Conservation (phyloP, 1,140 invertebrate species). For the Cyclina sinensis region DNA sequence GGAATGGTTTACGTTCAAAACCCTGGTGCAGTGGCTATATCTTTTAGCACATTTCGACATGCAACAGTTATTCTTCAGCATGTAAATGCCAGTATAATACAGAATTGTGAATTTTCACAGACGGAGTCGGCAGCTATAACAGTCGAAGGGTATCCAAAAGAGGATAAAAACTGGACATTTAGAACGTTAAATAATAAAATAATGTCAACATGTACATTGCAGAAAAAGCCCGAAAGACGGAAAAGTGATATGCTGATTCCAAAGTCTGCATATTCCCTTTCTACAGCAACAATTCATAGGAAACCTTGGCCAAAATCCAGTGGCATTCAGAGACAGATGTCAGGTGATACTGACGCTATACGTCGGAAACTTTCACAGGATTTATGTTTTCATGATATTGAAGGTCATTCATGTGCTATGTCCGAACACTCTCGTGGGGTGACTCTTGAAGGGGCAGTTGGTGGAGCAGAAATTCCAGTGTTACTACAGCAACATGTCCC, state of each 20-base stretch:
- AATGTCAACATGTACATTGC: slow-evolving; percentile 61
- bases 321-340: slow-evolving; percentile 12
- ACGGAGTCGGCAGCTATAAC: slow-evolving; percentile 80
- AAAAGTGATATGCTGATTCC: slow-evolving; percentile 52
- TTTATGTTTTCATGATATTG: slow-evolving; percentile 36
- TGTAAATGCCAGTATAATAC: slow-evolving; percentile 79
- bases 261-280: slow-evolving; percentile 71
- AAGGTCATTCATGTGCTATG: slow-evolving; percentile 33
- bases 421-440: not conserved
- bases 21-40: slow-evolving; percentile 79
- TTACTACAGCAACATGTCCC: not conserved
- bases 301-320: slow-evolving; percentile 67
- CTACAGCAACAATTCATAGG: slow-evolving; percentile 70
- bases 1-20: slow-evolving; percentile 81
- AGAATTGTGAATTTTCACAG: slow-evolving; percentile 84
- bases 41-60: slow-evolving; percentile 82
- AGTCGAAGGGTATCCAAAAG: slow-evolving; percentile 81
- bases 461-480: slow-evolving; percentile 28
- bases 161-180: slow-evolving; percentile 82
- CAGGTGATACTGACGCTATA: slow-evolving; percentile 34
- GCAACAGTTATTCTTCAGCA: slow-evolving; percentile 81
- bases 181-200: slow-evolving; percentile 73
- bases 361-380: slow-evolving; percentile 14
- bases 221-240: slow-evolving; percentile 52
- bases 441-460: slow-evolving; percentile 35